Base-by-base conservation (phyloP, 2,113 vertebrate species). In the Petromus typicus region DNA sequence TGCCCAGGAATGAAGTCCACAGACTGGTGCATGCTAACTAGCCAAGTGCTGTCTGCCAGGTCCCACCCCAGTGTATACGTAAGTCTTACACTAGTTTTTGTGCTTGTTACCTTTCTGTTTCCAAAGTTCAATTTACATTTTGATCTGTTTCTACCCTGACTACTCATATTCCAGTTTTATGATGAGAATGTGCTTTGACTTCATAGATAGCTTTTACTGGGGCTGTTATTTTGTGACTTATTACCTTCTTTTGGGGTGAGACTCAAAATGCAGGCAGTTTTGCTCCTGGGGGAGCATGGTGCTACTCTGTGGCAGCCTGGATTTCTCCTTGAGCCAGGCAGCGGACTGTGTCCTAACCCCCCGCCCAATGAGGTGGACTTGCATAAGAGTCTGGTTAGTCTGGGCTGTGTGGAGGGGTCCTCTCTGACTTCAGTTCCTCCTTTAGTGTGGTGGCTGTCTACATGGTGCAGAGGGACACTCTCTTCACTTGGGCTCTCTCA, bases 401-500 rank as follows among this genome's bases (percentile, higher is more conserved):
- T 5, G 34, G 37, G 17, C 7, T 80, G 37, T 40, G 51, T 43
- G 45, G 54, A 80, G 73, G 48, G 7, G n/a, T 40, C 82, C 51
- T 0, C 27, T 84, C 82, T 57, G 12, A n/a, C 27, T 2, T 66
- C 23, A 17, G 4, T 14, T 57, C 61, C 43, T 45, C n/a, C 54
- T 59, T 73, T 25, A 16, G 45, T 43, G 32, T 32, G 16, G 3
- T 22, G 17, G 76, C 10, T 4, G 0, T 45, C 30, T 32, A 3
- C 54, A 13, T 25, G 43, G 27, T 10, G 14, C 43, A 10, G 10
- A 22, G 37, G n/a, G 10, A 43, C 37, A 48, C 63, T 10, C 23
- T n/a, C 37, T 63, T 3, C 10, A 5, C 18, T 5, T 61, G 18
- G 1, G 61, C 5, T 8, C 30, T 9, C 1, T 2, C 1, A 2